Base-by-base conservation (phyloP, 2,888 invertebrate genomes). In the Eilema depressum region DNA sequence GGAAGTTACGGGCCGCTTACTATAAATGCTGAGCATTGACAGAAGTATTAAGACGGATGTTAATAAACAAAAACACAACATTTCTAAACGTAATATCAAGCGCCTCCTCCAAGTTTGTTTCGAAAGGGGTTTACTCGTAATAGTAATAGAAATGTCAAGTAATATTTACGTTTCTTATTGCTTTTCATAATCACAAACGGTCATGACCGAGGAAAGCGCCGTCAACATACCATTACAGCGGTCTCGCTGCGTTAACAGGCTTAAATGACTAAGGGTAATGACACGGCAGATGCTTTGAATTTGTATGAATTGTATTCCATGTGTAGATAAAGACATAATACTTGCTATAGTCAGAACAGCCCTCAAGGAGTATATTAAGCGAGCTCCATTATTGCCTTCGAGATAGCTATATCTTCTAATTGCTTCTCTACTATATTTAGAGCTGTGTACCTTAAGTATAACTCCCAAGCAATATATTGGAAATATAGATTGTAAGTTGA, bases 201-300 rank as follows among this genome's bases (percentile, higher is more conserved):
- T 91, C 90, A 90, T 90, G 90, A 86, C 89, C 88, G 86, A 87
- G 87, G 90, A 88, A 89, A 91, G 91, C 84, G 88, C 86, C 88
- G 89, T 87, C 89, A 87, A 89, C 88, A 86, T 85, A 84, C 89
- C 89, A 92, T 93, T 91, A 93, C 86, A 86, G 83, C 88, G 88
- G 90, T 89, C 88, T 88, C 86, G 86, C 86, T 83, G 85, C 88
- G 90, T 93, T 95, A 95, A 94, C 93, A 91, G 90, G 92, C 92
- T 92, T 89, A 92, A 93, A 93, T 91, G 90, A 90, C 86, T 82
- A 86, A 86, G 94, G 91, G 89, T 94, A 95, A 95, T 92, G 95
- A 94, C 94, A 91, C 85, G 91, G 89, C 93, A 94, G 93, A 92
- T 94, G 94, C 86, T 88, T 89, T 85, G 87, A 91, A 91, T 91